A percentile compares a stretch with the other conserved stretches of the same genome.
These are phyloP conservation scores for Nanorana parkeri DNA, from an alignment of 2,113 vertebrate genomes.

Conservation along the genomic window DNA sequence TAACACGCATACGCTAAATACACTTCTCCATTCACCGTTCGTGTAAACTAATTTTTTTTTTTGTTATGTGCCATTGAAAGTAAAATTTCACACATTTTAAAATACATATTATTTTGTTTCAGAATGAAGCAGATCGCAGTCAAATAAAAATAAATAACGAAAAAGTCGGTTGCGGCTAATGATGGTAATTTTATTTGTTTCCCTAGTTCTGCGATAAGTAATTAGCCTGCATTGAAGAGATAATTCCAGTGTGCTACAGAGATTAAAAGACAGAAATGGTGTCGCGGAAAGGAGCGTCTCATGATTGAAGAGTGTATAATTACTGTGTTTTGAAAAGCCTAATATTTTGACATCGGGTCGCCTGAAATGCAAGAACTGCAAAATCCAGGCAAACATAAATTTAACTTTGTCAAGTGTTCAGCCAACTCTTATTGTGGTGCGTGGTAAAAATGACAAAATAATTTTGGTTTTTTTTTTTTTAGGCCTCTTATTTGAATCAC, in stretches of 20 bases:
- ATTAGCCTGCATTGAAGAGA: constrained; percentile 51
- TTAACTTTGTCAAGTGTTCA: constrained; percentile 10
- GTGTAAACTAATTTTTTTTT: too few relatives aligned
- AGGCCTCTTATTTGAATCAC: too few relatives aligned
- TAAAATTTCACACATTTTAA: neutral
- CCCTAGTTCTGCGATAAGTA: constrained; percentile 28
- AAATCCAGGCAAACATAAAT: constrained; percentile 36
- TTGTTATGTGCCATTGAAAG: neutral
- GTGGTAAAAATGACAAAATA: neutral
- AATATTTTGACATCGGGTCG: constrained; percentile 45
- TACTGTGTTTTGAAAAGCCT: constrained; percentile 34
- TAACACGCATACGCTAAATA: too few relatives aligned
- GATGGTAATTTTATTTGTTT: constrained; percentile 51
- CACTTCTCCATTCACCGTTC: too few relatives aligned
- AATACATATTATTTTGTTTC: neutral
- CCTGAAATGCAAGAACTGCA: constrained; percentile 31
- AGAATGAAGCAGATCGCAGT: neutral
- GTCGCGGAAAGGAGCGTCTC: constrained; percentile 41
- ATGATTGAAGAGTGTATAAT: constrained; percentile 46
- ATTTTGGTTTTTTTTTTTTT: too few relatives aligned
- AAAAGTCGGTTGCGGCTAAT: constrained; percentile 44
- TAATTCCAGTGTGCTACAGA: constrained; percentile 37
- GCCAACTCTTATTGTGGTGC: neutral
- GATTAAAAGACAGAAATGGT: constrained; percentile 47
- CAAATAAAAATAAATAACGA: constrained; percentile 27